Conservation (phyloP, 2,113 vertebrate genomes). For the Rattus rattus region DNA sequence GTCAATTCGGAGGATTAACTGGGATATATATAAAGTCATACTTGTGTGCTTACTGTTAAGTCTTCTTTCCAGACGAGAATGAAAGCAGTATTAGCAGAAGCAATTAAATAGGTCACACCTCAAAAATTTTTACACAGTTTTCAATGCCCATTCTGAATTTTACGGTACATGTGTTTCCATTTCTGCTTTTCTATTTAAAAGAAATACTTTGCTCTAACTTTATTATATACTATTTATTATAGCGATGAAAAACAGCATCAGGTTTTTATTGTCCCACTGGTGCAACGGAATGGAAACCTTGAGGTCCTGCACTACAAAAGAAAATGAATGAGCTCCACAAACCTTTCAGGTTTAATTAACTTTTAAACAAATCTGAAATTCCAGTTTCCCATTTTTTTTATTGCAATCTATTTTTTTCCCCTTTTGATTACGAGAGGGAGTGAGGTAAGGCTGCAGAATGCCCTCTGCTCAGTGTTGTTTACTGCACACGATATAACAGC, state of each 20-base stretch:
- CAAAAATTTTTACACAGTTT: conserved; percentile 30
- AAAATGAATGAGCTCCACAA: conserved; percentile 67
- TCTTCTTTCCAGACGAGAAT: conserved; percentile 47
- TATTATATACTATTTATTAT: conserved; percentile 65
- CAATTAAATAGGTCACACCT: conserved; percentile 39
- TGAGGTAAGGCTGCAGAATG: conserved; percentile 56
- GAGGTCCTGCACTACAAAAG: conserved; percentile 64
- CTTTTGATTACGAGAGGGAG: conserved; percentile 53
- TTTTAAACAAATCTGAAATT: conserved; percentile 68
- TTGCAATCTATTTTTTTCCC: conserved; percentile 50
- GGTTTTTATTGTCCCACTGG: conserved; percentile 57
- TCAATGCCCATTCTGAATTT: conserved; percentile 3
- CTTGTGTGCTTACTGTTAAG: conserved; percentile 28
- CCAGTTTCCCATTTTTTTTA: conserved; percentile 54
- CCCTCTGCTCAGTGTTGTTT: conserved; percentile 53
- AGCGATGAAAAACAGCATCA: conserved; percentile 60
- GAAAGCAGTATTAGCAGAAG: conserved; percentile 40
- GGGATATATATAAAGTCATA: conserved; percentile 14
- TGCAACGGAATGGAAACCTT: conserved; percentile 51
- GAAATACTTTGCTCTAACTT: conserved; percentile 58
- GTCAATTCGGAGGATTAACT: conserved; percentile 58
- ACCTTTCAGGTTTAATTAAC: conserved; percentile 77
- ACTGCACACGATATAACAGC: neutral
- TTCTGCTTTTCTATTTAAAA: conserved; percentile 67
- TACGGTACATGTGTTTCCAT: conserved; percentile 18